Evolutionary conservation across 2,797 vertebrate species (phyloP).

Genomic region (Kryptopterus vitreolus): DNA sequence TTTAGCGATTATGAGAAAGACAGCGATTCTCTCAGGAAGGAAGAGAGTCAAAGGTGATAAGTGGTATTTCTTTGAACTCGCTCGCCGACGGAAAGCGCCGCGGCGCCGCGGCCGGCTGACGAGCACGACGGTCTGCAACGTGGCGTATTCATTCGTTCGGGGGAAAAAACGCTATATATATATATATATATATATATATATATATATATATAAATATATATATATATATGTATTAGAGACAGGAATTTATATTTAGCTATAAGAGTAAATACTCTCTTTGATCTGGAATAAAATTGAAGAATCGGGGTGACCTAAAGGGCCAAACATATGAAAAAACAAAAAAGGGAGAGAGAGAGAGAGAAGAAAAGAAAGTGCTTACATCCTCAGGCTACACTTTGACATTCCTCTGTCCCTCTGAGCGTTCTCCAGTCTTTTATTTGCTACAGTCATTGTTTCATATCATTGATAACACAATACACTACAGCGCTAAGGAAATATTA

Average conservation of each 20-base stretch:
- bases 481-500: background rate
- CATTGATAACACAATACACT: background rate
- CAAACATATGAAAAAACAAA: background rate
- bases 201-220: too few relatives aligned
- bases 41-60: constrained; percentile 23
- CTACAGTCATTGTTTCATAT: background rate
- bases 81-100: constrained; percentile 17
- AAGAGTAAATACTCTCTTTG: background rate
- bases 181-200: too few relatives aligned
- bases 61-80: constrained; percentile 12
- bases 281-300: background rate
- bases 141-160: background rate
- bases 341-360: background rate
- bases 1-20: constrained; percentile 8
- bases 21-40: background rate
- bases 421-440: background rate
- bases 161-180: too few relatives aligned
- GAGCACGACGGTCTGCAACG: background rate
- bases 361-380: background rate
- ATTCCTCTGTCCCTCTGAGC: background rate
- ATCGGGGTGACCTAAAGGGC: background rate
- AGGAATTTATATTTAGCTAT: background rate
- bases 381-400: constrained; percentile 12
- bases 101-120: background rate
- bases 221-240: background rate